Base-by-base conservation (phyloP, 2,888 invertebrate genomes). In the Andrena trimmerana region DNA sequence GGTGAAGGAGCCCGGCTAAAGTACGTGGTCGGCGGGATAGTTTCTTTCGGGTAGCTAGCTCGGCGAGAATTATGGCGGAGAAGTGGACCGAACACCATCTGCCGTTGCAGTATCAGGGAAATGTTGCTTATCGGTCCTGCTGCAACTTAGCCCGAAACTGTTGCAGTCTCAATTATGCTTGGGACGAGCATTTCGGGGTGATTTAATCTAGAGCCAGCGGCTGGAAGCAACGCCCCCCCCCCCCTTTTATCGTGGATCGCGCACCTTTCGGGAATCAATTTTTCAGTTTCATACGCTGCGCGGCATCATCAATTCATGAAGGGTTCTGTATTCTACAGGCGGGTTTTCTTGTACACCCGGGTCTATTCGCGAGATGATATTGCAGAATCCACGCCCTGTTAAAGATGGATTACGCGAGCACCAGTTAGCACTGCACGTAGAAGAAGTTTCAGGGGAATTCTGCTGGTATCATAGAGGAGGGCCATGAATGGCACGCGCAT, bases 31-130 rank as follows among this genome's bases (percentile, higher is more conserved):
- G 31, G 52, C 24, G 33, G 24, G 50, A 24, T 48, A 65, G 62
- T 75, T 68, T 60, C 52, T 72, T 77, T 67, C 42, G 66, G 52
- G 48, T 29, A 36, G 59, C 54, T 65, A 2, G 79, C 52, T 73
- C 62, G 57, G 7, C 42, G 27, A 65, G 79, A 78, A 50, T 75
- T 66, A 69, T 70, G 42, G 48, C 48, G 36, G 24, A 8, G 27
- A 27, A 72, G 60, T 33, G 62, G 50, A 48, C 65, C n/a, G 48
- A 48, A 63, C 65, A 36, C 16, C 42, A 52, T 10, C n/a, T n/a
- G 42, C 8, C 29, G n/a, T 27, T 52, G n/a, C 31, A 7, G 13
- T 1, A 0, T 27, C 4, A 36, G 31, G 10, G 3, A 59, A 59
- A 31, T 31, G 24, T 20, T 54, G 16, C n/a, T 7, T 20, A 20